phyloP scores from a whole-genome alignment of 2,888 invertebrate genomes.

The Prenolepis imparis region DNA sequence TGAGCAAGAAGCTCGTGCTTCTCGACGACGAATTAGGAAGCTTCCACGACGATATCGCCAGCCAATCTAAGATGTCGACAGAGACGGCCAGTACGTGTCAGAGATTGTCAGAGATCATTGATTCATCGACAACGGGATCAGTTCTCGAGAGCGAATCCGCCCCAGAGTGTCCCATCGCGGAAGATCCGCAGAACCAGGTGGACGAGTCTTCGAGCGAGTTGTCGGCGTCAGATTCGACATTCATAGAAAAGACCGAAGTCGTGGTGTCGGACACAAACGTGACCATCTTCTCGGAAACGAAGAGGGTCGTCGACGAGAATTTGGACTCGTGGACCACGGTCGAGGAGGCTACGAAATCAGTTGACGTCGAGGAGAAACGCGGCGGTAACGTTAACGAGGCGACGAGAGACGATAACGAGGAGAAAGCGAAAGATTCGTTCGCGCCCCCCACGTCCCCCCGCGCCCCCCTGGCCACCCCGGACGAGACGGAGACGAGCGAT shows the following conservation, averaged over 20 bases:
- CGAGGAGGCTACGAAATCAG: constrained; percentile 72
- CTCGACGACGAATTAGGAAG: too few species aligned
- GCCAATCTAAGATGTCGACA: too few species aligned
- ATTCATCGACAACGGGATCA: neutral
- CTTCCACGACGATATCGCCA: too few species aligned
- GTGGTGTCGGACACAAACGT: constrained; percentile 60
- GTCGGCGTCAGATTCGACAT: constrained; percentile 69
- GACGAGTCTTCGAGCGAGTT: constrained; percentile 66
- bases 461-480: constrained; percentile 82
- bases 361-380: neutral
- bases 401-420: constrained; percentile 32
- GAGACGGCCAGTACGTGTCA: too few species aligned
- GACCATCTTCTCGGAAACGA: constrained; percentile 65
- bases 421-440: constrained; percentile 31
- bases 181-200: constrained; percentile 59
- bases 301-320: constrained; percentile 48
- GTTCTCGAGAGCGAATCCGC: constrained; percentile 50
- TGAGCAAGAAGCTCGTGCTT: too few species aligned
- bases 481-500: constrained; percentile 81
- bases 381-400: constrained; percentile 49
- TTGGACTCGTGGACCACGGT: constrained; percentile 78
- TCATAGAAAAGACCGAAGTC: constrained; percentile 71
- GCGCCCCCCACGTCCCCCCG: constrained; percentile 53
- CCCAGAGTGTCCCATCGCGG: constrained; percentile 38
- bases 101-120: constrained; percentile 6